Conservation (phyloP, 2,797 vertebrate genomes). For the Ceryle rudis region DNA sequence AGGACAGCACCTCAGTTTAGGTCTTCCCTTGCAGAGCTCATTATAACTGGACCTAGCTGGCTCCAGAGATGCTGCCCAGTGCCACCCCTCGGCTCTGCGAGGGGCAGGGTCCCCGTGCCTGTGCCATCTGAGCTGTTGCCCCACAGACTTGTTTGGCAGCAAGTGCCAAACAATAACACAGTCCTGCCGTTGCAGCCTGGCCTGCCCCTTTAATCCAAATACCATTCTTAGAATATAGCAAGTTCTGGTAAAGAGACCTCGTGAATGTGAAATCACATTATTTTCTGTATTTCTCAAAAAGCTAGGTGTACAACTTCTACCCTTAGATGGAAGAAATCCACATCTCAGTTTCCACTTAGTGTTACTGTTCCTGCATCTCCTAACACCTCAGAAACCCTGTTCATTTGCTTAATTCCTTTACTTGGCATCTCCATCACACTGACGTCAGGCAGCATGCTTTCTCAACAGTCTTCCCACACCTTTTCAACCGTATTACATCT, state of each 20-base stretch:
- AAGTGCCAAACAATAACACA: not conserved
- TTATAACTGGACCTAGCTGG: rapidly evolving
- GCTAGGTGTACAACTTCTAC: not conserved
- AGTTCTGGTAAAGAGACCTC: not conserved
- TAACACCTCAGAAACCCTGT: not conserved
- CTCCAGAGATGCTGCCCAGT: not conserved
- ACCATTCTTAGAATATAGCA: not conserved
- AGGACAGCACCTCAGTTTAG: not conserved
- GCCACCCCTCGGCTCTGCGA: not conserved
- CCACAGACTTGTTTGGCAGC: not conserved
- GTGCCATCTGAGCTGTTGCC: rapidly evolving
- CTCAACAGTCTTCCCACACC: not conserved
- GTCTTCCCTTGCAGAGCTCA: not conserved
- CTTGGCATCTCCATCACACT: not conserved
- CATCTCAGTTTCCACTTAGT: not conserved
- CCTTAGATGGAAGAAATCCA: not conserved
- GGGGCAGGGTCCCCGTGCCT: rapidly evolving
- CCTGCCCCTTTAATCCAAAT: not conserved
- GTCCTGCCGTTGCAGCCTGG: not conserved
- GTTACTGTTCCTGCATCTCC: not conserved
- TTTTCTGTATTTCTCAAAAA: not conserved
- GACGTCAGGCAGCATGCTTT: not conserved
- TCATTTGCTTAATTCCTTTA: not conserved
- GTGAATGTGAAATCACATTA: not conserved
- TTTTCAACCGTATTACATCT: not conserved